phyloP scores from a whole-genome alignment of 2,888 invertebrate species.

The Chrysotoxum bicinctum region DNA sequence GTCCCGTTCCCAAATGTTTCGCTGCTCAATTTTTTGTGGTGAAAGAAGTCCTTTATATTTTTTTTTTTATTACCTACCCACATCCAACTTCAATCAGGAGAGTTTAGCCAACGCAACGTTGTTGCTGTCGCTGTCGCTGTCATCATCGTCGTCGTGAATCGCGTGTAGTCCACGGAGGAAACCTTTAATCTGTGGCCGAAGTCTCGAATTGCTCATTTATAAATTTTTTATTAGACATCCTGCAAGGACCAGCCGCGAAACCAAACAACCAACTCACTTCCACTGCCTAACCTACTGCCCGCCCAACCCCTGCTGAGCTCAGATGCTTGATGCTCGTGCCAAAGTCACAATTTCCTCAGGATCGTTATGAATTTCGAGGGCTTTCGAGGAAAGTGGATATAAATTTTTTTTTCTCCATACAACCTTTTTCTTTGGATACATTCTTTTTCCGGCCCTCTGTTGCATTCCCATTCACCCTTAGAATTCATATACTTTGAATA shows the following conservation, averaged over 20 bases:
- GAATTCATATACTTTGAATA: slow-evolving; percentile 44
- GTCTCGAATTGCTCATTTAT: slow-evolving; percentile 74
- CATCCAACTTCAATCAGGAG: slow-evolving; percentile 68
- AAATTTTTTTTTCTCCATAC: slow-evolving; percentile 28
- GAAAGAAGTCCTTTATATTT: slow-evolving; percentile 61
- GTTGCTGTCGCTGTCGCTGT: slow-evolving; percentile 9
- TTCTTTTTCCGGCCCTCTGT: slow-evolving; percentile 59
- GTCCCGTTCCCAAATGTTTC: slow-evolving; percentile 12
- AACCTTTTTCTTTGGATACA: slow-evolving; percentile 67
- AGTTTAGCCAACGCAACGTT: slow-evolving; percentile 52
- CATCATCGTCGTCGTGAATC: slow-evolving; percentile 40
- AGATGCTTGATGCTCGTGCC: slow-evolving; percentile 68
- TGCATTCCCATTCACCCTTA: slow-evolving; percentile 67
- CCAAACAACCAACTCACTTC: slow-evolving; percentile 42
- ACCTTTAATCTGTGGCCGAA: slow-evolving; percentile 74
- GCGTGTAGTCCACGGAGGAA: slow-evolving; percentile 67
- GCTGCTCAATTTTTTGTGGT: slow-evolving; percentile 34
- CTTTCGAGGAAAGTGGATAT: slow-evolving; percentile 66
- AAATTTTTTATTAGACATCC: slow-evolving; percentile 75
- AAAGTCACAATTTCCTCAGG: slow-evolving; percentile 63
- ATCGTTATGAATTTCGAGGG: slow-evolving; percentile 73
- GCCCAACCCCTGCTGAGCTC: slow-evolving; percentile 70
- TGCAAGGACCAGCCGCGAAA: slow-evolving; percentile 73
- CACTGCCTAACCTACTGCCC: slow-evolving; percentile 9
- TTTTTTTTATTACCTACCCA: slow-evolving; percentile 67